Percentiles rank a stretch among this genome's conserved stretches.
These are phyloP conservation scores for Morone saxatilis DNA, from an alignment of 2,113 vertebrate genomes.

Conservation along the genomic window DNA sequence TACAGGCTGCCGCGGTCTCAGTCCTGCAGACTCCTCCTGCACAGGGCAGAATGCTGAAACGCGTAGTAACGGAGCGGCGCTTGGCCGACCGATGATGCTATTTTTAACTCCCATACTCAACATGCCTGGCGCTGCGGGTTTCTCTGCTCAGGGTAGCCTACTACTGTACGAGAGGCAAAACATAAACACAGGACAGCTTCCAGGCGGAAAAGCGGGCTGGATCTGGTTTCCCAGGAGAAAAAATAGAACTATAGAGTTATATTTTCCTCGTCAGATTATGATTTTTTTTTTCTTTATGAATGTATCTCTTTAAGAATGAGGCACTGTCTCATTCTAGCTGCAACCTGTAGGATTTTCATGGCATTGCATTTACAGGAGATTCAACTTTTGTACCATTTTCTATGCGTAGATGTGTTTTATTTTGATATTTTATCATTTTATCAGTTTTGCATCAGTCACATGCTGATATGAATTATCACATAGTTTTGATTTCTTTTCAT, in stretches of 20 bases:
- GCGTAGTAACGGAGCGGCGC: slow-evolving; percentile 84
- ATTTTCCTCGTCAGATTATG: neutral
- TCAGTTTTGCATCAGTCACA: neutral
- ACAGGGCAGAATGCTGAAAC: slow-evolving; percentile 85
- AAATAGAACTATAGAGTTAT: neutral
- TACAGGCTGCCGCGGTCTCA: slow-evolving; percentile 53
- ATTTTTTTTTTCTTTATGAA: neutral
- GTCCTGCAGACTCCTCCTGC: slow-evolving; percentile 76
- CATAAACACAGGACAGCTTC: slow-evolving; percentile 48
- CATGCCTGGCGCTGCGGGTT: slow-evolving; percentile 82
- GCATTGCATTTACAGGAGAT: slow-evolving; percentile 13
- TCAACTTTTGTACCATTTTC: neutral
- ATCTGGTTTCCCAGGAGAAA: neutral
- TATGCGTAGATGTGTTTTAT: neutral
- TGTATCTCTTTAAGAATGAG: slow-evolving; percentile 52
- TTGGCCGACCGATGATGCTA: slow-evolving; percentile 85
- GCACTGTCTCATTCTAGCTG: slow-evolving; percentile 54
- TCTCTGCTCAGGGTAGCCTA: slow-evolving; percentile 71
- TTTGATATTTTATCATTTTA: neutral
- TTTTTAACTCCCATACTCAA: slow-evolving; percentile 87
- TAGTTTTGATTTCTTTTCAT: neutral
- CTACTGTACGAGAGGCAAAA: slow-evolving; percentile 59
- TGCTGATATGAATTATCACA: neutral
- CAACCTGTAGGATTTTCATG: slow-evolving; percentile 61
- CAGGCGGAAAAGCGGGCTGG: neutral